Conservation (phyloP, 2,113 vertebrate species). For the Muntiacus reevesi region DNA sequence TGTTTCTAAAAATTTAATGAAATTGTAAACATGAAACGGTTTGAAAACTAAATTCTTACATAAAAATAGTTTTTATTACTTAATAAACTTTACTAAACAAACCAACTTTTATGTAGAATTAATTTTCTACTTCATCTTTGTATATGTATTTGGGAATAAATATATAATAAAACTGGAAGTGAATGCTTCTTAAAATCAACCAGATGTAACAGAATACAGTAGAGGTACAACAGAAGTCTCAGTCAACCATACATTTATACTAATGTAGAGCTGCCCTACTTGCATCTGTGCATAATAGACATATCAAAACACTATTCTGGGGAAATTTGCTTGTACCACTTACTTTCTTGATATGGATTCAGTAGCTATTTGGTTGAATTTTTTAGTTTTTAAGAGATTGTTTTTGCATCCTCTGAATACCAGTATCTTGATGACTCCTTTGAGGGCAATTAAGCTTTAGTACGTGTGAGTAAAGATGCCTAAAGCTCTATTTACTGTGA, state of each 20-base stretch:
- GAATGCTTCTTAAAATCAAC: background rate
- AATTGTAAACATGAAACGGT: background rate
- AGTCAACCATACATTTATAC: background rate
- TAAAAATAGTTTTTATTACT: background rate
- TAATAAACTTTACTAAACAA: background rate
- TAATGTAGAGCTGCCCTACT: background rate
- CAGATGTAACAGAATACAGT: background rate
- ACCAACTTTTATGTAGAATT: background rate
- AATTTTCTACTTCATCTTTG: conserved; percentile 8
- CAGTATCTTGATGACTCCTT: background rate
- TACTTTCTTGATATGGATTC: conserved; percentile 12
- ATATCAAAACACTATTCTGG: background rate
- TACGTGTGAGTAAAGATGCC: background rate
- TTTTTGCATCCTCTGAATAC: conserved; percentile 1
- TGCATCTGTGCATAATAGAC: background rate
- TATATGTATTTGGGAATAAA: background rate
- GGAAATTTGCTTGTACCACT: background rate
- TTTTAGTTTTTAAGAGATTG: background rate
- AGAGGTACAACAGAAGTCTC: background rate
- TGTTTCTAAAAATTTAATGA: background rate
- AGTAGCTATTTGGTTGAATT: background rate
- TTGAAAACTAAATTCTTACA: conserved; percentile 13
- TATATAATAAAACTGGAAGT: background rate
- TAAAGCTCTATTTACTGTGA: background rate
- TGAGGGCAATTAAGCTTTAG: background rate